A percentile compares a stretch with the other conserved stretches of the same genome.
phyloP scores from a whole-genome alignment of 2,888 invertebrate genomes.

The Lasioglossum morio region DNA sequence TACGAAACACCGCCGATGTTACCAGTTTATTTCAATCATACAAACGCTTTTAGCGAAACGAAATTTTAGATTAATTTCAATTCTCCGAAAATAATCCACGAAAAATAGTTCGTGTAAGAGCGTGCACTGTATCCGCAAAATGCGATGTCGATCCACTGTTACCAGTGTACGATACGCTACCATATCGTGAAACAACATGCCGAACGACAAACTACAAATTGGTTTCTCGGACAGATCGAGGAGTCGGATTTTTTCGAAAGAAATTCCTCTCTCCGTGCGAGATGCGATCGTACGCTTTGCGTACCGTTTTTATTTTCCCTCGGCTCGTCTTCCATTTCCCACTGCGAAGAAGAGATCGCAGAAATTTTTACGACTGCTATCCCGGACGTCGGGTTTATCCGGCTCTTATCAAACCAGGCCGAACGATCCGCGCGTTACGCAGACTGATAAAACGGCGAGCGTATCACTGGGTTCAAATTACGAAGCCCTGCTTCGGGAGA shows the following conservation, averaged over 20 bases:
- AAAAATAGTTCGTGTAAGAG: not conserved
- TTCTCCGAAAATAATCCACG: not conserved
- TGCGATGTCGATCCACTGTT: not conserved
- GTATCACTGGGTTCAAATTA: slow-evolving; percentile 47
- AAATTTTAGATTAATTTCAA: not conserved
- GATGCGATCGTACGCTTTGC: slow-evolving; percentile 3
- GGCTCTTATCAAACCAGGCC: slow-evolving; percentile 22
- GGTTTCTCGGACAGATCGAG: not conserved
- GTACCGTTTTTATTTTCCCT: not conserved
- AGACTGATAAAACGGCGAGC: slow-evolving; percentile 45
- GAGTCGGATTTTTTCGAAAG: slow-evolving; percentile 1
- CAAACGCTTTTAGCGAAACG: not conserved
- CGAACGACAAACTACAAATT: not conserved
- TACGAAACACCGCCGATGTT: not conserved
- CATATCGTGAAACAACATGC: not conserved
- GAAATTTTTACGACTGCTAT: not conserved
- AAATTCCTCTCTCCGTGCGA: not conserved
- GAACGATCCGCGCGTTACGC: slow-evolving; percentile 23
- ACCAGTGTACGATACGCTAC: not conserved
- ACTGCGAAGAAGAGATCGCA: not conserved
- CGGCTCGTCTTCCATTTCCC: not conserved
- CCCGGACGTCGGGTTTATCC: slow-evolving; percentile 24
- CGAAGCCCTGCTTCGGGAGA: slow-evolving; percentile 55
- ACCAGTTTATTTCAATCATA: not conserved
- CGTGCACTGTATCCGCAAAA: not conserved